These are phyloP conservation scores for Actinostola sp. DNA, from an alignment of 92 coral and sea anemone genomes.

Conservation along the genomic window DNA sequence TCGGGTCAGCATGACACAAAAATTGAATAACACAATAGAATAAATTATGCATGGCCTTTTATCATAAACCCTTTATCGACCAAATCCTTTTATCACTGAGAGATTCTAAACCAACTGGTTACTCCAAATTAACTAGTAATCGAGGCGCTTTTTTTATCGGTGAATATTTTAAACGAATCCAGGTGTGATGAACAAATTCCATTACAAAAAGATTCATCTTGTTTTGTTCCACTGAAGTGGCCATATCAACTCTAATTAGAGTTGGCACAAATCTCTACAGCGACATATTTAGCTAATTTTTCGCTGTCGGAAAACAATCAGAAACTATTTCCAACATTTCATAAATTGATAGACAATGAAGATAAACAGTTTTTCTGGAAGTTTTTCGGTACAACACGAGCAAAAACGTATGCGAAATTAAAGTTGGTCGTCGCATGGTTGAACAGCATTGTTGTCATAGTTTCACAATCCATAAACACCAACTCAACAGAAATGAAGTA, in stretches of 20 bases:
- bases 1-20: conserved; percentile 24
- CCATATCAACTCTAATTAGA: neutral
- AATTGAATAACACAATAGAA: conserved; percentile 20
- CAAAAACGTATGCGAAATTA: neutral
- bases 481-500: neutral
- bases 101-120: neutral
- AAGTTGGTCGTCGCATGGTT: neutral
- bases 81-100: conserved; percentile 3
- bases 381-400: neutral
- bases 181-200: neutral
- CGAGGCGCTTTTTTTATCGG: too few species aligned
- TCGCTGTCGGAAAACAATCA: neutral
- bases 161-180: neutral
- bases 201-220: neutral
- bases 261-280: neutral
- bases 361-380: neutral
- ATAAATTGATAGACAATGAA: neutral
- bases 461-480: neutral
- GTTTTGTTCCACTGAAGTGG: neutral
- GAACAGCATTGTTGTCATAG: neutral
- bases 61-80: conserved; percentile 1
- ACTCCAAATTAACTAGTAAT: neutral
- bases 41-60: conserved; percentile 19
- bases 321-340: neutral
- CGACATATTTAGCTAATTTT: neutral